These are phyloP conservation scores for Dendroctonus valens DNA, from an alignment of 1,140 invertebrate species.

Conservation along the genomic window DNA sequence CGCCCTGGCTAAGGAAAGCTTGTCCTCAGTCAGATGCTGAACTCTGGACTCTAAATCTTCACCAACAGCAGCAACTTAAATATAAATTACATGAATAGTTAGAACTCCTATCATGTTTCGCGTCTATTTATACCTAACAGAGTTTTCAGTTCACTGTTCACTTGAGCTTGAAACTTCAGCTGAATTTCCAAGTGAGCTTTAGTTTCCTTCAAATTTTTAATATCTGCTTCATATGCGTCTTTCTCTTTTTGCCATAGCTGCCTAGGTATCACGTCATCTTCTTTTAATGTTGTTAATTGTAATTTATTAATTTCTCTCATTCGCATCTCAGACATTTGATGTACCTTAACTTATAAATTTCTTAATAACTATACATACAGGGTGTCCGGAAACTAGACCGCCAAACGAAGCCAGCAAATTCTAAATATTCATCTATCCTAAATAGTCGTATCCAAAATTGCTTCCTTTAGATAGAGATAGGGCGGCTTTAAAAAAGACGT, in stretches of 20 bases:
- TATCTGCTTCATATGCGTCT: conserved; percentile 54
- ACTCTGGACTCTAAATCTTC: conserved; percentile 89
- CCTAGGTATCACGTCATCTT: conserved; percentile 41
- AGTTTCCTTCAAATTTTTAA: conserved; percentile 60
- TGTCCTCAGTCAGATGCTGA: conserved; percentile 86
- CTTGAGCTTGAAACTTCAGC: conserved; percentile 68
- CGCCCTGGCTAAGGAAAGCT: conserved; percentile 80
- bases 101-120: too few species aligned
- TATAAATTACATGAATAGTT: not conserved
- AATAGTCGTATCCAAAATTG: too few species aligned
- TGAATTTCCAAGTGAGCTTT: conserved; percentile 68
- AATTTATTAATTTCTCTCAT: conserved; percentile 54
- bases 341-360: conserved; percentile 40
- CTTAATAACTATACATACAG: too few species aligned
- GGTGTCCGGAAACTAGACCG: too few species aligned
- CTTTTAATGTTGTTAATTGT: conserved; percentile 35
- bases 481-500: too few species aligned
- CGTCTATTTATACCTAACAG: conserved; percentile 55
- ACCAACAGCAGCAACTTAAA: conserved; percentile 81
- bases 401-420: too few species aligned
- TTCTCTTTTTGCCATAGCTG: conserved; percentile 46
- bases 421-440: too few species aligned
- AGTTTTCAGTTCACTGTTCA: conserved; percentile 91
- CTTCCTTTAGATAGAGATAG: too few species aligned
- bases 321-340: conserved; percentile 65